Evolutionary conservation across 1,140 invertebrate genomes (phyloP), one percentile per base, ranked within the genome.

Genomic region (Araneus ventricosus): DNA sequence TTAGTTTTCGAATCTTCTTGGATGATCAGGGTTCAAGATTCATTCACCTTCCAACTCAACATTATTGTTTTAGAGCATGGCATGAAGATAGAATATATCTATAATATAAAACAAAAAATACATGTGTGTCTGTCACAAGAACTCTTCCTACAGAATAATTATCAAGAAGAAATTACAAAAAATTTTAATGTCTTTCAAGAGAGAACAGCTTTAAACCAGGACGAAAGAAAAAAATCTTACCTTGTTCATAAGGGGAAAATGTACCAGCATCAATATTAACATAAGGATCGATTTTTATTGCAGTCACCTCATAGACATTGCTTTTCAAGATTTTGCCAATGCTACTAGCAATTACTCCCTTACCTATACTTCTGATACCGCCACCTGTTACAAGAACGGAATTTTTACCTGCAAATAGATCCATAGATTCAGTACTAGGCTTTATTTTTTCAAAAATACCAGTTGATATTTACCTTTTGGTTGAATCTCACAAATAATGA

Each of bases 261-360:
- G 99, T 99, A 94, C 99, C 99, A 94, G 99, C 99, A 96, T 99
- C 99, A 94, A 99, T 99, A 95, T 99, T 99, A 86, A 99, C 98
- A 95, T 99, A 99, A 0, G 99, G 99, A 95, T 99, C 99, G 95
- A 99, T 99, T 96, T 99, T 99, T 94, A 99, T 99, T 24, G 98
- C 98, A 37, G 99, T 99, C 5, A 99, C 98, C 95, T 97, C 96
- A 82, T 99, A 97, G 6, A 98, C 98, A 95, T 97, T 98, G 93
- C 97, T 97, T 96, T 99, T 99, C 6, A 99, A 96, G 94, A 99
- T 97, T 37, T 98, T 98, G 24, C 99, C 99, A 95, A 99, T 97
- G 92, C 98, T 99, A 95, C 98, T 99, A 20, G 99, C 98, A 94
- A 99, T 99, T 20, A 99, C 98, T 91, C 99, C 99, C 96, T 99